phyloP scores from a whole-genome alignment of 2,113 vertebrate species.

The Campylomormyrus numenius region DNA sequence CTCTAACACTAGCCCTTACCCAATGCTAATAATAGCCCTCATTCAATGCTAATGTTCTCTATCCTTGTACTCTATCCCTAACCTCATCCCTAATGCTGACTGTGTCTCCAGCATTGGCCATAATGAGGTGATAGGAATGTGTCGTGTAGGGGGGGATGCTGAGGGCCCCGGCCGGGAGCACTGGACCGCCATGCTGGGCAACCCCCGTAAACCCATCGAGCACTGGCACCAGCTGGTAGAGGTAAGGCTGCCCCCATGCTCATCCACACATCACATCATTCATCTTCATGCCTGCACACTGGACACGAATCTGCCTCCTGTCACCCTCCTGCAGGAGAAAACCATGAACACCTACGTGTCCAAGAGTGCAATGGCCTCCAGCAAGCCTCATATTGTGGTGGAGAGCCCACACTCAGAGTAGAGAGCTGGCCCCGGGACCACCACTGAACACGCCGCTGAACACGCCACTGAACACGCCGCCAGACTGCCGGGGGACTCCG shows the following conservation, averaged over 20 bases:
- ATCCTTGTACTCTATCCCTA: not conserved
- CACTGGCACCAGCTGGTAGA: slow-evolving; percentile 88
- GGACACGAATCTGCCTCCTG: not conserved
- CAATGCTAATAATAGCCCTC: not conserved
- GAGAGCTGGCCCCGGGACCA: not conserved
- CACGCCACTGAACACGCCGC: not conserved
- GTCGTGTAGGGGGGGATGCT: slow-evolving; percentile 76
- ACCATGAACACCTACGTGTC: slow-evolving; percentile 62
- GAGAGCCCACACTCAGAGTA: slow-evolving; percentile 72
- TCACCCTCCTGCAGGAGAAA: slow-evolving; percentile 55
- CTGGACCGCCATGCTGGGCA: slow-evolving; percentile 85
- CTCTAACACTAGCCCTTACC: not conserved
- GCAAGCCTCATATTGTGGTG: slow-evolving; percentile 68
- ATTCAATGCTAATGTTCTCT: not conserved
- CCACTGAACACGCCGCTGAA: not conserved
- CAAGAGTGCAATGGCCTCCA: slow-evolving; percentile 52
- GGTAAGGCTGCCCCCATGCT: slow-evolving; percentile 38
- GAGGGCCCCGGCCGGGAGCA: slow-evolving; percentile 82
- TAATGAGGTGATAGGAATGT: slow-evolving; percentile 91
- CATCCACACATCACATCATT: not conserved
- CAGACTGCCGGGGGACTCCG: not conserved
- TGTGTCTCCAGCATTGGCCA: slow-evolving; percentile 71
- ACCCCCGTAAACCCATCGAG: slow-evolving; percentile 88
- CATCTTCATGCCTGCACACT: too few relatives aligned
- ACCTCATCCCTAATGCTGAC: not conserved